A percentile compares a stretch with the other conserved stretches of the same genome.
Evolutionary conservation across 2,113 vertebrate species (phyloP).

Genomic region (Agelaius phoeniceus): DNA sequence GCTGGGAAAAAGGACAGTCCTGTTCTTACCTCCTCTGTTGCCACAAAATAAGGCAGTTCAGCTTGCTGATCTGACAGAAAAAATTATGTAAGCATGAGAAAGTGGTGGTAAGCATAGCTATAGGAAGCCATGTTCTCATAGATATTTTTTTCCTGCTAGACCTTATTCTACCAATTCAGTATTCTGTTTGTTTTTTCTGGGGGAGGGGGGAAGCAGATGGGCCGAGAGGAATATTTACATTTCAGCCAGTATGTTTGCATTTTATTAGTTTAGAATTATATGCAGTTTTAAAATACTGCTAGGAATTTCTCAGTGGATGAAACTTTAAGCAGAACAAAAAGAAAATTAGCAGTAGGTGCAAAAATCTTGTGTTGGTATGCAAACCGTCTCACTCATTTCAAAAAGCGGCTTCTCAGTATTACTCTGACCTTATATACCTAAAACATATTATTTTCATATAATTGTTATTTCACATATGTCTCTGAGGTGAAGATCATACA

Average conservation of each 20-base stretch:
- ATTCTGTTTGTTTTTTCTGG: neutral
- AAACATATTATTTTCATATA: neutral
- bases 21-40: neutral
- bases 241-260: neutral
- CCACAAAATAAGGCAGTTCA: neutral
- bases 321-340: neutral
- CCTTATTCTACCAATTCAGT: neutral
- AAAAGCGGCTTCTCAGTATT: neutral
- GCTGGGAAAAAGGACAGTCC: neutral
- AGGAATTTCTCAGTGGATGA: neutral
- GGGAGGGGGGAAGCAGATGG: neutral
- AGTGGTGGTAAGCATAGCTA: neutral
- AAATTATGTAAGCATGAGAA: neutral
- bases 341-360: neutral
- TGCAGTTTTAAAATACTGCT: neutral
- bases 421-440: neutral
- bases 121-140: neutral
- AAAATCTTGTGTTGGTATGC: neutral
- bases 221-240: neutral
- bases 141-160: neutral
- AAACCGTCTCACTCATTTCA: neutral
- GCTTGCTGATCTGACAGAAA: neutral
- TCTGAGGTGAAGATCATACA: neutral
- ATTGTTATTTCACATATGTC: neutral
- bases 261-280: neutral